Evolutionary conservation across 30 jellyfish, hydroid and myxozoan genomes (phyloP), one percentile per base, ranked within the genome.

Genomic region (Euphysa ruthae): DNA sequence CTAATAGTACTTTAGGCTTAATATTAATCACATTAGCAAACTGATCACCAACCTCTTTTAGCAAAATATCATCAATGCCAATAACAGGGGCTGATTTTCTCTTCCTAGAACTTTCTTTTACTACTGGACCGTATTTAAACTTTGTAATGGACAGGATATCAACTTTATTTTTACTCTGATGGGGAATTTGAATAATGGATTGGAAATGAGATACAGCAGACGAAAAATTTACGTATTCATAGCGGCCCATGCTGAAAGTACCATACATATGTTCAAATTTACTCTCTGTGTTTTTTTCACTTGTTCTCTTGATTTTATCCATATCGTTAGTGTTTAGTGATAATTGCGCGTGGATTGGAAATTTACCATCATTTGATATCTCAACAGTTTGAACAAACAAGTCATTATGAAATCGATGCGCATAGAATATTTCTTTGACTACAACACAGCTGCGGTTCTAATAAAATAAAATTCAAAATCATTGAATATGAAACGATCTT

Each of bases 351-450:
- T 56, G 44, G 2, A 68, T 43, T 6, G 80, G 74, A 1, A 68
- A 10, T 34, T 63, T 80, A 71, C 94, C 92, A 60, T 34, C 43
- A 66, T 85, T 85, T 31, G 58, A 49, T 5, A 85, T 66, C 27
- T 61, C 64, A 15, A 85, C 58, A 29, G 62, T 78, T 58, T 85
- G 96, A 32, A 62, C 29, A 61, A 85, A 61, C 24, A 81, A 69
- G 35, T 81, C 75, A 18, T 71, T 69, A 55, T 79, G 78, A 4
- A 71, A 55, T 6, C 96, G 82, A 64, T 85, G 96, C 16, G 77
- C 73, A 49, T 60, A 85, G 35, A 77, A 63, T 1, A 50, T 56
- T 35, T 85, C 94, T 58, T 85, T 83, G 24, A 78, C 96, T 43
- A 78, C 87, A 21, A 85, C 38, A 52, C 96, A 85, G 58, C 71